phyloP scores from a whole-genome alignment of 37 sponge, comb jelly and placozoan genomes.

The Cliona cf. orientalis region DNA sequence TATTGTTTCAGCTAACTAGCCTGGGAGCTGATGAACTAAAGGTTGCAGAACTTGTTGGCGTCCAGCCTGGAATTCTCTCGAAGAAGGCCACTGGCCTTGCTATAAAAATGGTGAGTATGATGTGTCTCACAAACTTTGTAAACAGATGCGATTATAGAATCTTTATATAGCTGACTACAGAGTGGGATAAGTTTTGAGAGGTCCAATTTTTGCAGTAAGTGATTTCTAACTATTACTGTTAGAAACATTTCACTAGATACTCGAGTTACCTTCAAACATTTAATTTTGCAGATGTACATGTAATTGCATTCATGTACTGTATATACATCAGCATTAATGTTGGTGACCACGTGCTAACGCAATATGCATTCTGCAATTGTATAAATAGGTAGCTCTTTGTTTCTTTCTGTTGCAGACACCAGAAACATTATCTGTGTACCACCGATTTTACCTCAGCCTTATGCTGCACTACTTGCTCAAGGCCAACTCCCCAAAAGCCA shows the following conservation, averaged over 20 bases:
- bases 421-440: conserved; percentile 25
- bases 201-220: no score
- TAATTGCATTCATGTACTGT: not conserved
- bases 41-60: conserved; percentile 67
- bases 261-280: no score
- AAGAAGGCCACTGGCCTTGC: conserved; percentile 70
- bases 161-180: no score
- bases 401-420: not conserved
- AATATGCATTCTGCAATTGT: not conserved
- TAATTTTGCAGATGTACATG: no score
- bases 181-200: no score
- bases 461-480: conserved; percentile 69
- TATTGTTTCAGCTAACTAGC: conserved; percentile 61
- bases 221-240: no score
- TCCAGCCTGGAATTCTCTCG: conserved; percentile 56
- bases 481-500: conserved; percentile 27
- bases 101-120: conserved; percentile 13
- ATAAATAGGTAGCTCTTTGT: not conserved
- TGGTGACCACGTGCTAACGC: not conserved
- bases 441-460: conserved; percentile 77
- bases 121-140: not conserved
- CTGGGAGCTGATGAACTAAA: conserved; percentile 54
- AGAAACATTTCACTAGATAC: no score
- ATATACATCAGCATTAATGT: not conserved
- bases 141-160: not conserved